A percentile compares a stretch with the other conserved stretches of the same genome.
phyloP scores from a whole-genome alignment of 2,797 vertebrate genomes.

The Setipinna tenuifilis region DNA sequence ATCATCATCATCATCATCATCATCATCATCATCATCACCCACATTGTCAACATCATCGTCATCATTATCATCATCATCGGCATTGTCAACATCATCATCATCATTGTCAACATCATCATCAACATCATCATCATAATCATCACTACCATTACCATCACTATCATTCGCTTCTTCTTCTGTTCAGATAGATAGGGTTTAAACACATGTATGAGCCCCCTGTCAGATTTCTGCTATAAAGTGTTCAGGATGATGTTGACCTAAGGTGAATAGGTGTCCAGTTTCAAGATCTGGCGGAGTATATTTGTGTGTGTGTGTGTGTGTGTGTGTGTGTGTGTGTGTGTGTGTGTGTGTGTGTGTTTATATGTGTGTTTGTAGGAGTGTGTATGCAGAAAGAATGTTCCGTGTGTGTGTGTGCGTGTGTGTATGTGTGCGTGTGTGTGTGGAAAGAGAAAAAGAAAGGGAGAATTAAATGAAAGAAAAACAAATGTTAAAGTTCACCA shows the following conservation, averaged over 20 bases:
- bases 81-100: too few relatives aligned
- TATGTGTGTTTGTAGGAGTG: not conserved
- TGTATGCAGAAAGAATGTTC: not conserved
- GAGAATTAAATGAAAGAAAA: not conserved
- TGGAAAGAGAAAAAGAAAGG: not conserved
- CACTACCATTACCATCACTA: too few relatives aligned
- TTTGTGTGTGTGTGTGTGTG: not conserved
- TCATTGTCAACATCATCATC: too few relatives aligned
- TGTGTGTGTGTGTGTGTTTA: not conserved
- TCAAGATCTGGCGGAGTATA: not conserved
- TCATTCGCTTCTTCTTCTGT: not conserved
- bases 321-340: not conserved
- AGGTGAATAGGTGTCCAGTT: not conserved
- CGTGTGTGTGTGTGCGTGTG: not conserved
- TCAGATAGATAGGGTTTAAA: not conserved
- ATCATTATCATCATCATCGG: too few relatives aligned
- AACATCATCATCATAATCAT: too few relatives aligned
- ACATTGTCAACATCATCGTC: too few relatives aligned
- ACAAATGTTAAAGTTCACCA: not conserved
- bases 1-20: too few relatives aligned
- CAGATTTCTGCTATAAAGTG: not conserved
- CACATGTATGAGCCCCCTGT: not conserved
- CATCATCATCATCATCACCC: too few relatives aligned
- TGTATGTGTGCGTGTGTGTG: not conserved
- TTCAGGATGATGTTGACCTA: not conserved